phyloP scores from a whole-genome alignment of 1,140 invertebrate genomes.

The Cryptotermes secundus region DNA sequence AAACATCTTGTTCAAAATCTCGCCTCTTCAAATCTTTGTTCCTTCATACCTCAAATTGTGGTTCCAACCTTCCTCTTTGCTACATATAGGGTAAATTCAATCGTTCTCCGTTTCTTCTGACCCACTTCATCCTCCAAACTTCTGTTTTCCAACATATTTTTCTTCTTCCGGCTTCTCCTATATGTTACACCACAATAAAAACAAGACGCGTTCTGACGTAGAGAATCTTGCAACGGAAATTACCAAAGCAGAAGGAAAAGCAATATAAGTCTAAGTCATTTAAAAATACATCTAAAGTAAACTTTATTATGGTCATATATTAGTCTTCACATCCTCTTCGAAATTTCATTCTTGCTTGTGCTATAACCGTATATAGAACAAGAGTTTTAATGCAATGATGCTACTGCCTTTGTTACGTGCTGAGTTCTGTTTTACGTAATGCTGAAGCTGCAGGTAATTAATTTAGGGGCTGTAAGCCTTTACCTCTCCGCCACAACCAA shows the following conservation, averaged over 20 bases:
- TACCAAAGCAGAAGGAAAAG: neutral
- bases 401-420: neutral
- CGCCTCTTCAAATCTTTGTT: too few species aligned
- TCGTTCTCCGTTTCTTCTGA: too few species aligned
- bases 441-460: neutral
- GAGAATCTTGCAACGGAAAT: neutral
- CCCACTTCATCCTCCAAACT: too few species aligned
- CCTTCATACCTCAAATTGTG: too few species aligned
- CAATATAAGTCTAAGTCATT: neutral
- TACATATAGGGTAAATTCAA: too few species aligned
- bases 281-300: neutral
- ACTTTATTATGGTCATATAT: neutral
- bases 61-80: too few species aligned
- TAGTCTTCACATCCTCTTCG: constrained; percentile 2
- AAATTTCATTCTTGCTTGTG: neutral
- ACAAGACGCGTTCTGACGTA: too few species aligned
- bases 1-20: too few species aligned
- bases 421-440: neutral
- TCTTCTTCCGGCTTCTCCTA: too few species aligned
- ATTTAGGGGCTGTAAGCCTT: neutral
- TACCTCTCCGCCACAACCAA: neutral
- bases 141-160: too few species aligned
- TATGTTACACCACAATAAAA: too few species aligned
- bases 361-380: neutral
- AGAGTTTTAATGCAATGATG: neutral